These are phyloP conservation scores for Agrotis puta DNA, from an alignment of 2,888 invertebrate genomes.

Conservation along the genomic window DNA sequence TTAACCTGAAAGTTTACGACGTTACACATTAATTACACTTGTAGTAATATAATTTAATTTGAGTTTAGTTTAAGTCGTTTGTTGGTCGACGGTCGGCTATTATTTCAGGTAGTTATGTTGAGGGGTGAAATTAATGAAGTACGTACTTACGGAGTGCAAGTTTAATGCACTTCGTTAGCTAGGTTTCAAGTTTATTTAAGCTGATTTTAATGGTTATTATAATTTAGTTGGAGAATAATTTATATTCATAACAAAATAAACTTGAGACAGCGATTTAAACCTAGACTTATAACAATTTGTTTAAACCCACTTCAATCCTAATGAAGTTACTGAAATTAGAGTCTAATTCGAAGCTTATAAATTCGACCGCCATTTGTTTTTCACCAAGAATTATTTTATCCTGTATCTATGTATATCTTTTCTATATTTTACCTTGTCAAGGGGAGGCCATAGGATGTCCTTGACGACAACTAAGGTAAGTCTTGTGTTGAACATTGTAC, in stretches of 20 bases:
- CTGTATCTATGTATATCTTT: neutral
- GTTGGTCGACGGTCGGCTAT: slow-evolving; percentile 43
- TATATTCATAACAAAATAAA: neutral
- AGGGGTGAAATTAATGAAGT: slow-evolving; percentile 43
- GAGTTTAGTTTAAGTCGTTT: slow-evolving; percentile 58
- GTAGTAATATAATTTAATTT: slow-evolving; percentile 67
- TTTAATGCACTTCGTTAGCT: slow-evolving; percentile 13
- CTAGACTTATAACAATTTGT: neutral
- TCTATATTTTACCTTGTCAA: slow-evolving; percentile 5
- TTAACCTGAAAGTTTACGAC: slow-evolving; percentile 53
- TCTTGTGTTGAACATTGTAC: neutral
- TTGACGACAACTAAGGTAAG: slow-evolving; percentile 1
- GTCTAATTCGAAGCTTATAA: neutral
- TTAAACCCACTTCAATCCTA: neutral
- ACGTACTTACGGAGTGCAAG: slow-evolving; percentile 13
- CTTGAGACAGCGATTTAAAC: neutral
- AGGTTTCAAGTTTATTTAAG: neutral
- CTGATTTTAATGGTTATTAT: neutral
- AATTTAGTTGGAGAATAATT: neutral
- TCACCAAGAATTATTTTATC: neutral
- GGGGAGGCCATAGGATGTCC: neutral
- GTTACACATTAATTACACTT: slow-evolving; percentile 59
- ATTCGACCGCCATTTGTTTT: neutral
- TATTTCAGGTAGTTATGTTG: slow-evolving; percentile 39
- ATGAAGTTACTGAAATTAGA: neutral